phyloP scores from a whole-genome alignment of 2,888 invertebrate species.

The Caradrina kadenii region DNA sequence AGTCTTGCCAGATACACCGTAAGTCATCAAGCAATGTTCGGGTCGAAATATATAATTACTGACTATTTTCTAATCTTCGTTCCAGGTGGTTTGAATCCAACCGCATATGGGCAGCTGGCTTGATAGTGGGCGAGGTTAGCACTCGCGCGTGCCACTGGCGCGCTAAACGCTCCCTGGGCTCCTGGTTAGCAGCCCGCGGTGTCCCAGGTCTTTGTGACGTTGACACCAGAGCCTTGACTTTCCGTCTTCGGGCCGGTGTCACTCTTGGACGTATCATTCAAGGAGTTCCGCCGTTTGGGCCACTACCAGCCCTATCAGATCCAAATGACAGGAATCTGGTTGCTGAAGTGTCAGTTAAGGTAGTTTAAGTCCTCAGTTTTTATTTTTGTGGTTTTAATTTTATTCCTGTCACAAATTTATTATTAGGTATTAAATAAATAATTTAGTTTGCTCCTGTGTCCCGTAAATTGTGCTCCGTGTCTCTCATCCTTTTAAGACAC shows the following conservation, averaged over 20 bases:
- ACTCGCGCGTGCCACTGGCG: slow-evolving; percentile 98
- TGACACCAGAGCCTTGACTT: slow-evolving; percentile 98
- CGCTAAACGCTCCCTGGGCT: slow-evolving; percentile 93
- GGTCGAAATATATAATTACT: not conserved
- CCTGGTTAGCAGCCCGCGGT: slow-evolving; percentile 95
- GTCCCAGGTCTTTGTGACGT: slow-evolving; percentile 97
- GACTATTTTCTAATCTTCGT: slow-evolving; percentile 12
- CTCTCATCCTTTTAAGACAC: not conserved
- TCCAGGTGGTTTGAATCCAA: slow-evolving; percentile 97
- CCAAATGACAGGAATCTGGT: slow-evolving; percentile 97
- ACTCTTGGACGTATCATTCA: slow-evolving; percentile 93
- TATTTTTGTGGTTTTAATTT: too few species aligned
- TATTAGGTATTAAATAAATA: too few species aligned
- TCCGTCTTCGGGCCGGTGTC: slow-evolving; percentile 96
- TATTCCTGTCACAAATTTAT: too few species aligned
- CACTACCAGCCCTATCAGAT: slow-evolving; percentile 89
- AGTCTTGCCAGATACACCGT: not conserved
- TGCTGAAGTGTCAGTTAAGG: slow-evolving; percentile 96
- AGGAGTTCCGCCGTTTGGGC: slow-evolving; percentile 84
- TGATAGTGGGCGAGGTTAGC: slow-evolving; percentile 97
- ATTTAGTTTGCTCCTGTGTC: too few species aligned
- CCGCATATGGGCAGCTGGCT: slow-evolving; percentile 97
- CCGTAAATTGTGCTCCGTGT: not conserved
- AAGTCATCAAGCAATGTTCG: not conserved
- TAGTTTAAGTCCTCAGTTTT: slow-evolving; percentile 67